Base-by-base conservation (phyloP, 2,113 vertebrate species). In the Xerus inauris region DNA sequence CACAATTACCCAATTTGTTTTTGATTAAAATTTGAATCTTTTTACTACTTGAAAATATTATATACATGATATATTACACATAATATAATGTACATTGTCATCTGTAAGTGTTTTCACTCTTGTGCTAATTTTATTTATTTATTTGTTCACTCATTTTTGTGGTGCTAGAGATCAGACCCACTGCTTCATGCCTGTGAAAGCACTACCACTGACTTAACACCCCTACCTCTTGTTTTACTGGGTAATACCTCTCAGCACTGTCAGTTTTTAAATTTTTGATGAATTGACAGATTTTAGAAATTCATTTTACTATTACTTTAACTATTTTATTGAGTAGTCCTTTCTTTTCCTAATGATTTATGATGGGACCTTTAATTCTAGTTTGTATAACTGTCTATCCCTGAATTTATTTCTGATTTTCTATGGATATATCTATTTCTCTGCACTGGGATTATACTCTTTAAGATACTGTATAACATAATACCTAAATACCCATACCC, bases 211-310 rank as follows among this genome's bases (percentile, higher is more conserved):
- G 62, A 71, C 5, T 22, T 69, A 22, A 57, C 2, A 57, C 13
- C 30, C 38, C 5, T 40, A n/a, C 40, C 3, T 13, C 16, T 38
- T 38, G 17, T 54, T 96, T 95, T 93, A n/a, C 90, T 85, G 17
- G 30, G 8, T 49, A 89, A 89, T 96, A 73, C 69, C 90, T 93
- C 82, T 47, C 3, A 75, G 42, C 8, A 72, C 57, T 87, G 13
- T 77, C 11, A 45, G 67, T 28, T 59, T 75, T 96, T 93, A 32
- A 86, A 65, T 72, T 93, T 95, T 47, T 71, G 54, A 72, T n/a
- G 82, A 86, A 72, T 62, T 90, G 19, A 47, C 95, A 71, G 38
- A 47, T 87, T 87, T 96, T 83, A 94, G n/a, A 73, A 91, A 77
- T 42, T 1, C 5, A 64, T 91, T 94, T 96, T 6, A 79, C 75